These are phyloP conservation scores for Tetranychus truncatus DNA, from an alignment of 2,888 invertebrate genomes.

Conservation along the genomic window DNA sequence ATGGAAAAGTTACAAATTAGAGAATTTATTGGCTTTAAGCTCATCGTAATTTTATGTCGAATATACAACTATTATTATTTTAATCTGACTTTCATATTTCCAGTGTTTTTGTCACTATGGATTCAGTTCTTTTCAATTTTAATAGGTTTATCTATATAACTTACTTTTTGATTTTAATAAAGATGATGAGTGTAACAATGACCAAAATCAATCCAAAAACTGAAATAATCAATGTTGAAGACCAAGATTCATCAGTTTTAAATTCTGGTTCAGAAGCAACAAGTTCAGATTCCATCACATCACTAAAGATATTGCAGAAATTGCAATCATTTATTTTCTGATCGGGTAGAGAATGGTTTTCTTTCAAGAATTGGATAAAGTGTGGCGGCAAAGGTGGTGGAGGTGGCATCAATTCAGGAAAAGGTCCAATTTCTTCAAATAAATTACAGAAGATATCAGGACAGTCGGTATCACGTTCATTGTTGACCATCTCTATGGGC, in stretches of 20 bases:
- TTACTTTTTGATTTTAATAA: neutral
- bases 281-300: constrained; percentile 8
- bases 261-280: constrained; percentile 29
- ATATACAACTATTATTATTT: too few species aligned
- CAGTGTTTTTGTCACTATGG: too few species aligned
- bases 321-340: constrained; percentile 12
- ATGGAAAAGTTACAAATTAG: too few species aligned
- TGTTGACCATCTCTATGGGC: neutral
- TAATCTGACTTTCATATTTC: too few species aligned
- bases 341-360: constrained; percentile 15
- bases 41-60: too few species aligned
- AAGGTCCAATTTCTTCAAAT: constrained; percentile 30
- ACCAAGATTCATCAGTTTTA: constrained; percentile 49
- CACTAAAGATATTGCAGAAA: constrained; percentile 17
- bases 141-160: neutral
- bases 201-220: constrained; percentile 60
- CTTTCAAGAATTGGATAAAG: constrained; percentile 24
- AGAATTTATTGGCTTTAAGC: too few species aligned
- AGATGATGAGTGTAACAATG: neutral
- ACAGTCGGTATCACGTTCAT: neutral
- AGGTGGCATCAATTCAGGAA: constrained; percentile 45
- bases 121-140: too few species aligned
- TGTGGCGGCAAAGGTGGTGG: neutral
- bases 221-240: constrained; percentile 56
- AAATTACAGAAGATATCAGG: constrained; percentile 8